Conservation (phyloP, 2,888 invertebrate genomes). For the Hypolimnas misippus region DNA sequence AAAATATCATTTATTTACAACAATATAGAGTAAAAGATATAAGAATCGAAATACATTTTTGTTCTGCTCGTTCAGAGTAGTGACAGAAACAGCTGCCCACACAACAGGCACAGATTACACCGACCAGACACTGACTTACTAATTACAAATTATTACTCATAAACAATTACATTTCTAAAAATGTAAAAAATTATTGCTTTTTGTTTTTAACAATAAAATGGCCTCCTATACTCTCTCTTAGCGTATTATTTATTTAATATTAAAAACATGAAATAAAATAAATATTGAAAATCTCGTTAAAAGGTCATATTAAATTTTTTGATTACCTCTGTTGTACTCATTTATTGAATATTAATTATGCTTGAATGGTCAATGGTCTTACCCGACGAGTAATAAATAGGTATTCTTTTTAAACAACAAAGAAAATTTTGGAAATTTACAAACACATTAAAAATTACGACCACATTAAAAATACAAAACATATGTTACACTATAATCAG, state of each 20-base stretch:
- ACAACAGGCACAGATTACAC: constrained; percentile 11
- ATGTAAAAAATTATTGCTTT: constrained; percentile 15
- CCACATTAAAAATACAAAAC: too few relatives aligned
- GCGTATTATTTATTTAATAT: not conserved
- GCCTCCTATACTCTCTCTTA: constrained; percentile 1
- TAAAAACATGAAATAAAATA: not conserved
- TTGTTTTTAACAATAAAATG: constrained; percentile 9
- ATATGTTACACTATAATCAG: not conserved
- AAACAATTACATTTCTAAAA: constrained; percentile 7
- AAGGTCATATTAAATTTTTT: too few relatives aligned
- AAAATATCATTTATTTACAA: constrained; percentile 58
- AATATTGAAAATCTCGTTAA: not conserved
- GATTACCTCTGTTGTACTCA: too few relatives aligned
- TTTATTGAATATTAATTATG: too few relatives aligned
- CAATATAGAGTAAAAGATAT: constrained; percentile 51
- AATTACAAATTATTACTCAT: constrained; percentile 9
- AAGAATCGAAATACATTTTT: constrained; percentile 42
- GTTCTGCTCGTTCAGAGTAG: constrained; percentile 9
- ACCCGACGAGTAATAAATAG: not conserved
- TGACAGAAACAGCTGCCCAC: constrained; percentile 18
- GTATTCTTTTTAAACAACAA: not conserved
- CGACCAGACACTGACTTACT: constrained; percentile 15
- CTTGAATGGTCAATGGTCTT: too few relatives aligned
- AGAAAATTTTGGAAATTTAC: not conserved
- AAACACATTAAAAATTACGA: too few relatives aligned